Evolutionary conservation across 2,888 invertebrate genomes (phyloP), one percentile per base, ranked within the genome.

Genomic region (Agriopis marginaria): DNA sequence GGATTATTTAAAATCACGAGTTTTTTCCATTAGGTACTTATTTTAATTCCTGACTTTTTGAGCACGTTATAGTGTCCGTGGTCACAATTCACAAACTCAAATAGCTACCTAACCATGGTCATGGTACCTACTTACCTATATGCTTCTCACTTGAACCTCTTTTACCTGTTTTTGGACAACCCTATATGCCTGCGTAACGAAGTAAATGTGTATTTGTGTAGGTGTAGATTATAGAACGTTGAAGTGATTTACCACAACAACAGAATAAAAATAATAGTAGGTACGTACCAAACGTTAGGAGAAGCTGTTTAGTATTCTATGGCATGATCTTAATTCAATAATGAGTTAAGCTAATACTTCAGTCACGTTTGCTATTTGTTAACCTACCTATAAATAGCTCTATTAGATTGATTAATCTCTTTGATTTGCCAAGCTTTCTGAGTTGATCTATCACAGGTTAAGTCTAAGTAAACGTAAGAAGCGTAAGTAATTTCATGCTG

Each of bases 301-400:
- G 12, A 40, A 61, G 8, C 14, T 59, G n/a, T 51, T 59, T 50
- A 42, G 14, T 56, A 68, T 68, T 53, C 55, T 56, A 39, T 53
- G 50, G 40, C 61, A 44, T 51, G 56, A 65, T 58, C 65, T 68
- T 68, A 69, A 64, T 65, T 62, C 65, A 66, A 70, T 65, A 65
- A 61, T 55, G 49, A 55, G 49, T 7, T 58, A 17, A 14, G 65
- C 42, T 47, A 66, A 58, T 39, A 56, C 10, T 45, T 32, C 10
- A 32, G 61, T 70, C 69, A 65, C 62, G 69, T 61, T 65, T 56
- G n/a, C 9, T 32, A 10, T 61, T 51, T 67, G 51, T 62, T 51
- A 23, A 53, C n/a, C 11, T 60, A 6, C n/a, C 11, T 60, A 6
- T 42, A 17, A 23, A 32, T 51, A 50, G 50, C 10, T 51, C 11